Evolutionary conservation across 2,888 invertebrate genomes (phyloP).

Genomic region (Octonoba sinensis): DNA sequence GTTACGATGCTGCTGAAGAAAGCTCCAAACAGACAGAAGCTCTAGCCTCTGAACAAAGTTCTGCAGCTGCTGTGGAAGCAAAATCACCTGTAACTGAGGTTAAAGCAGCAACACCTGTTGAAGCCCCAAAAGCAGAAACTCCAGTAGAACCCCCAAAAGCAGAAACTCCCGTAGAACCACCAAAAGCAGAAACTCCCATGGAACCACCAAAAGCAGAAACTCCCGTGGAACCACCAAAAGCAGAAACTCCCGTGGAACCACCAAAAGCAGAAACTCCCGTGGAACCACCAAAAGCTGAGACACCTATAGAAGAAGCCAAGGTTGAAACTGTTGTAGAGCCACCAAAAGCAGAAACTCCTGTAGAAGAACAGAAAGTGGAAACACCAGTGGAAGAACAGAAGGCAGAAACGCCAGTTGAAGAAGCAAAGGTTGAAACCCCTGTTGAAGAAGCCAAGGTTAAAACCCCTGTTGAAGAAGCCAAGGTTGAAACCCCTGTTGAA

Average conservation of each 20-base stretch:
- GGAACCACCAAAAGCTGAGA: not conserved
- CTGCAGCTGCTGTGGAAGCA: constrained; percentile 5
- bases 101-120: not conserved
- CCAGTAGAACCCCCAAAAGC: constrained; percentile 6
- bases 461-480: not conserved
- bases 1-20: constrained; percentile 3
- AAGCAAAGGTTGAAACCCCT: not conserved
- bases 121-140: not conserved
- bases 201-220: not conserved
- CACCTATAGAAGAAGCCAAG: constrained; percentile 7
- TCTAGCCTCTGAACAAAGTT: not conserved
- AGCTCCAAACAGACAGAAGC: constrained; percentile 6
- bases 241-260: constrained; percentile 19
- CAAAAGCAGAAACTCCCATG: no score
- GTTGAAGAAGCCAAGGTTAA: not conserved
- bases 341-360: constrained; percentile 3
- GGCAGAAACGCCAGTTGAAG: constrained; percentile 11
- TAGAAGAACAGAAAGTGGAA: constrained; percentile 7
- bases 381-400: constrained; percentile 19
- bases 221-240: constrained; percentile 5
- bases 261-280: not conserved
- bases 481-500: constrained; percentile 18
- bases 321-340: not conserved
- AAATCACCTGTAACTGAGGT: constrained; percentile 12
- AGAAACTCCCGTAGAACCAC: not conserved